Conservation (phyloP, 1,140 invertebrate species). For the Vanessa tameamea region DNA sequence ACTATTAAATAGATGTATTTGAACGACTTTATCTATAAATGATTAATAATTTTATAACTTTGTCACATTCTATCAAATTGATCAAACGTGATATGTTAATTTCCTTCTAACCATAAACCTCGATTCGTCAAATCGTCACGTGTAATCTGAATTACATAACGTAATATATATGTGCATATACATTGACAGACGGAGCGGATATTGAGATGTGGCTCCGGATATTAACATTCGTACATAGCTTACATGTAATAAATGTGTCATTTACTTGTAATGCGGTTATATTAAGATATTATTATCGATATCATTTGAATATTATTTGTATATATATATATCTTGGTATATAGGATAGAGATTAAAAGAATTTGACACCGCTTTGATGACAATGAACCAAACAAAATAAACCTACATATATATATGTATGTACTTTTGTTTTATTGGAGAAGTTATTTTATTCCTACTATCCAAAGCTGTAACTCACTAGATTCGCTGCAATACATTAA, state of each 20-base stretch:
- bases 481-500: too few species aligned
- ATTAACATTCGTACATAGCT: slow-evolving; percentile 42
- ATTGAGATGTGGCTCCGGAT: slow-evolving; percentile 62
- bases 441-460: too few species aligned
- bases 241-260: slow-evolving; percentile 9
- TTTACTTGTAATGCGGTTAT: not conserved
- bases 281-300: too few species aligned
- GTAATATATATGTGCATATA: slow-evolving; percentile 14
- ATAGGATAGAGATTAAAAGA: too few species aligned
- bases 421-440: too few species aligned
- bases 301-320: too few species aligned
- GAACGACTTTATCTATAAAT: too few species aligned
- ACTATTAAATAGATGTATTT: not conserved
- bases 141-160: slow-evolving; percentile 25
- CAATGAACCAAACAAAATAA: too few species aligned
- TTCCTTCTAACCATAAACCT: slow-evolving; percentile 16
- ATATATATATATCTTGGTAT: too few species aligned
- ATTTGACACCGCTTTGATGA: too few species aligned
- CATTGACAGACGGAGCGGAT: slow-evolving; percentile 60
- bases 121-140: slow-evolving; percentile 15
- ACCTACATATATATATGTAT: too few species aligned
- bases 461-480: too few species aligned
- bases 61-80: not conserved
- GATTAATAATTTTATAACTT: not conserved
- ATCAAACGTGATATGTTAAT: not conserved